Evolutionary conservation across 2,888 invertebrate species (phyloP), one percentile per base, ranked within the genome.

Genomic region (Rhingia rostrata): DNA sequence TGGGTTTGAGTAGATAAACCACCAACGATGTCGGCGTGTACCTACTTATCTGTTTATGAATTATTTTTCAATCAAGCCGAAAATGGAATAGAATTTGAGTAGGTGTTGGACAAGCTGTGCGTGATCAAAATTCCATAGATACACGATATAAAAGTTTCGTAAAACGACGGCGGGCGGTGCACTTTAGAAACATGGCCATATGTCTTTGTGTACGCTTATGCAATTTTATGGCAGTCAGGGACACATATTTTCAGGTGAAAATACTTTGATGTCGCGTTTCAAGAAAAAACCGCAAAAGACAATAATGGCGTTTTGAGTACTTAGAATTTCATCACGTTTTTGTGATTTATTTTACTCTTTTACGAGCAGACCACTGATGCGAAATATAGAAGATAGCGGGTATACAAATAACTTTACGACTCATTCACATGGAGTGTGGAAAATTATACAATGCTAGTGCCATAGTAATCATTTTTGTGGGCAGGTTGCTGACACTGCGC

Each of bases 271-370:
- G 7, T 49, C 7, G 22, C 47, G 22, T 4, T 7, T 7, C 7
- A 7, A 22, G 4, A 3, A 7, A 22, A 35, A 43, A 45, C 73
- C 63, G 47, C 53, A 54, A 63, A 73, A 73, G 35, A 32, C 12
- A 22, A 6, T n/a, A 4, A 5, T 56, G 5, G 6, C n/a, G 33
- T 3, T 14, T 49, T 56, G 49, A 51, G 33, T 14, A n/a, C 43
- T 73, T 61, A 49, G n/a, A 74, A 45, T 51, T 56, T 69, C 7
- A 63, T 74, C 80, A 80, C 80, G 80, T 80, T 51, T 80, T 35
- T 64, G 41, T 32, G n/a, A 39, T 64, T 73, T 43, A 54, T 64
- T 72, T 39, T 10, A 58, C 10, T 75, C 7, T 45, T 56, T 74
- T 66, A 58, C 58, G 64, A 47, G 47, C 39, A 30, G 10, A 14